Conservation (phyloP, 2,113 vertebrate species). For the Monopterus albus region DNA sequence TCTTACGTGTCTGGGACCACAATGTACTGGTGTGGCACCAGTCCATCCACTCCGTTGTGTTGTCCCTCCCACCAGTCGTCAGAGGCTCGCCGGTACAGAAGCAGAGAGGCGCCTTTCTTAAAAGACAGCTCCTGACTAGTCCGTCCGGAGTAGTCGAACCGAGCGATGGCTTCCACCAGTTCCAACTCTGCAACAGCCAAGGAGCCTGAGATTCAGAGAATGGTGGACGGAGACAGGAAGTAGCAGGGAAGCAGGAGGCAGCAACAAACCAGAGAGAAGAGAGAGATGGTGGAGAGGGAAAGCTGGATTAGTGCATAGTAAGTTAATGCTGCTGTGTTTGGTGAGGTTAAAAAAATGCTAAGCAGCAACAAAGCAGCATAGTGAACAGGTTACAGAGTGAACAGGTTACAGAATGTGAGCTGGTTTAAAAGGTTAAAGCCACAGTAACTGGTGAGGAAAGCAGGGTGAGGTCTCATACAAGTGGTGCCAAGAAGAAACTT, state of each 20-base stretch:
- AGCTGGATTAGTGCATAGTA: conserved; percentile 66
- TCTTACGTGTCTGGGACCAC: conserved; percentile 94
- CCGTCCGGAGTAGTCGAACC: conserved; percentile 93
- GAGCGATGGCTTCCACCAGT: conserved; percentile 93
- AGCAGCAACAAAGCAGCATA: conserved; percentile 34
- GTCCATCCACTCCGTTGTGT: conserved; percentile 91
- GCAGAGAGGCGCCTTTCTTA: conserved; percentile 92
- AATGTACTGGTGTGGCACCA: conserved; percentile 96
- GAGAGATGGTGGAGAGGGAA: conserved; percentile 33
- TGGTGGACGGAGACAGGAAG: conserved; percentile 42
- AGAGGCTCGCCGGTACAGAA: conserved; percentile 91
- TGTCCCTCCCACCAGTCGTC: conserved; percentile 98
- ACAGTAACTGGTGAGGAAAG: conserved; percentile 21
- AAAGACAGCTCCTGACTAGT: conserved; percentile 93
- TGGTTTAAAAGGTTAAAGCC: conserved; percentile 33
- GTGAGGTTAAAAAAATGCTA: conserved; percentile 32
- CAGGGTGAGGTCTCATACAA: conserved; percentile 24
- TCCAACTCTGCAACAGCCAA: conserved; percentile 90
- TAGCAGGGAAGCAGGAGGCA: conserved; percentile 25
- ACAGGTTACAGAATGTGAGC: conserved; percentile 43
- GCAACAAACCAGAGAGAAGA: not conserved
- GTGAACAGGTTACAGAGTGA: conserved; percentile 21
- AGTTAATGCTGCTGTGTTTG: conserved; percentile 66
- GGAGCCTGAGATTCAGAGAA: conserved; percentile 77
- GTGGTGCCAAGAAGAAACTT: conserved; percentile 1